These are phyloP conservation scores for Forbesichthys papilliferus DNA, from an alignment of 2,113 vertebrate genomes.

Conservation along the genomic window DNA sequence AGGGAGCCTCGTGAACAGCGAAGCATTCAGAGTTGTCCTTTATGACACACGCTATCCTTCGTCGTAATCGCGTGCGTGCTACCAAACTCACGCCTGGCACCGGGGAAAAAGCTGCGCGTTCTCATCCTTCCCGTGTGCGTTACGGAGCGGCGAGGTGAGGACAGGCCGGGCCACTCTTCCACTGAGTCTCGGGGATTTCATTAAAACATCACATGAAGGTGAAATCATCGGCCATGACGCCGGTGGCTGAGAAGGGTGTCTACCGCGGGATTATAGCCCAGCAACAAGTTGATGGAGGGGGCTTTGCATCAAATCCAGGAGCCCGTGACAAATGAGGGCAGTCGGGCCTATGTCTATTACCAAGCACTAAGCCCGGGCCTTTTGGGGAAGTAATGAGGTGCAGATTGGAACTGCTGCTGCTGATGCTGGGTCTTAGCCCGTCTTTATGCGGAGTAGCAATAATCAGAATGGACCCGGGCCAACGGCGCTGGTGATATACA, in stretches of 20 bases:
- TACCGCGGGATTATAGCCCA: slow-evolving; percentile 73
- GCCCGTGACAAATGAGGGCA: slow-evolving; percentile 77
- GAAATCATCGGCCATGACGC: slow-evolving; percentile 76
- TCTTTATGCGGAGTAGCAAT: slow-evolving; percentile 59
- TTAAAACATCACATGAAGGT: slow-evolving; percentile 80
- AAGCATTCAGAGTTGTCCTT: neutral
- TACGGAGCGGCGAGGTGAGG: slow-evolving; percentile 42
- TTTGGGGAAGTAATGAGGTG: slow-evolving; percentile 77
- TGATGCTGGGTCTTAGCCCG: slow-evolving; percentile 51
- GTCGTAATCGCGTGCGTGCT: too few relatives aligned
- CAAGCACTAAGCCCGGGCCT: slow-evolving; percentile 71
- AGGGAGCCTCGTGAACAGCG: slow-evolving; percentile 6
- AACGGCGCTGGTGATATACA: slow-evolving; percentile 35
- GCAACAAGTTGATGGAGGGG: slow-evolving; percentile 78
- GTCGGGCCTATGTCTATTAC: slow-evolving; percentile 76
- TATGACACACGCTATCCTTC: neutral
- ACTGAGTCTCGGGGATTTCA: slow-evolving; percentile 69
- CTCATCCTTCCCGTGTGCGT: too few relatives aligned
- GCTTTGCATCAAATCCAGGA: slow-evolving; percentile 75
- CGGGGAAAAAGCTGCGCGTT: too few relatives aligned
- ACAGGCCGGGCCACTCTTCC: slow-evolving; percentile 65
- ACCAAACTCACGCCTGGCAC: too few relatives aligned
- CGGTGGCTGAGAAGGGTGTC: slow-evolving; percentile 70
- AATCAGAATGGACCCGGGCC: slow-evolving; percentile 59
- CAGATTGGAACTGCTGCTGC: slow-evolving; percentile 58